Conservation (phyloP, 2,888 invertebrate species). For the Andrena hattorfiana region DNA sequence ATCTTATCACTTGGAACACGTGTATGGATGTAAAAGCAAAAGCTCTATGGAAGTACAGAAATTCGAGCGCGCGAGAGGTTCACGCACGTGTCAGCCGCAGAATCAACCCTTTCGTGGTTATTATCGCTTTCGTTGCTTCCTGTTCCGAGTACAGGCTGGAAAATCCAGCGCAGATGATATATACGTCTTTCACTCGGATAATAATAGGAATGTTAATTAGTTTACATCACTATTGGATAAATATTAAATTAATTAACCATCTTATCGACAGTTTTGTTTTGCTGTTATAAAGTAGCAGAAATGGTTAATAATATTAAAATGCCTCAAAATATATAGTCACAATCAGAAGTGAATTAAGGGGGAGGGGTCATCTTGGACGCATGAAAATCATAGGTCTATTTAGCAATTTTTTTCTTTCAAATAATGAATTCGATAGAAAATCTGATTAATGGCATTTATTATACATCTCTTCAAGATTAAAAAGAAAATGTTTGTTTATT, state of each 20-base stretch:
- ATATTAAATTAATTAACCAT: background rate
- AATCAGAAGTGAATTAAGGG: too few species aligned
- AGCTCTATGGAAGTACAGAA: conserved; percentile 4
- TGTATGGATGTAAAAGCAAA: conserved; percentile 28
- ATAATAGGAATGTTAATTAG: conserved; percentile 7
- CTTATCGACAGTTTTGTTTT: background rate
- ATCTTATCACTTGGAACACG: conserved; percentile 62
- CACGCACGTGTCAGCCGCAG: conserved; percentile 13
- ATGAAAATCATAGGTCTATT: too few species aligned
- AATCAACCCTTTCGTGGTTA: background rate
- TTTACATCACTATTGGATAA: background rate
- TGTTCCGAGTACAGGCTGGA: background rate
- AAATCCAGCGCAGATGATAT: background rate
- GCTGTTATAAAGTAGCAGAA: too few species aligned
- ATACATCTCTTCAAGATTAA: too few species aligned
- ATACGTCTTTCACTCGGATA: background rate
- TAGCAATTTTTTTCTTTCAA: too few species aligned
- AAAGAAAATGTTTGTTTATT: too few species aligned
- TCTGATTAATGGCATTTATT: too few species aligned
- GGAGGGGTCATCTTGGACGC: too few species aligned
- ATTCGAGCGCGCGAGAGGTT: conserved; percentile 21
- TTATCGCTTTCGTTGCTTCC: conserved; percentile 34
- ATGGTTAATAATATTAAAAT: too few species aligned
- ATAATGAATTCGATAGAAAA: too few species aligned
- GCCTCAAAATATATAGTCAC: too few species aligned